Evolutionary conservation across 2,888 invertebrate species (phyloP), one percentile per base, ranked within the genome.

Genomic region (Isoperla grammatica): DNA sequence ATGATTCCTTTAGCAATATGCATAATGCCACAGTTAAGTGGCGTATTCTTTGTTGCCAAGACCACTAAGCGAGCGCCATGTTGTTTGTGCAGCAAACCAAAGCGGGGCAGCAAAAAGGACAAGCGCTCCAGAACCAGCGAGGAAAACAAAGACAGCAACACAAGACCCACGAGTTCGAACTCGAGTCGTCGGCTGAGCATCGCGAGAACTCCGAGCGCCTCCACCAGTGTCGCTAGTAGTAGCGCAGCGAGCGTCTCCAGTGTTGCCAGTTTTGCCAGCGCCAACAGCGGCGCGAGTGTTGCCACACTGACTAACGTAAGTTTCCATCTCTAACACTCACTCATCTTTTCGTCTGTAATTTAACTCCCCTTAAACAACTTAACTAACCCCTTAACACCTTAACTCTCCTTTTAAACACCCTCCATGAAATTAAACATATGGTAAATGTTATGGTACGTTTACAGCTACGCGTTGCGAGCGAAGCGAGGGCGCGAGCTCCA

Each of bases 241-340:
- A 46, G 55, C 56, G 53, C 19, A 15, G 53, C 43, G 20, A 59
- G 59, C 43, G 42, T n/a, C 42, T 13, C 43, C 23, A 59, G 59
- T 35, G 50, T 43, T 43, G 54, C 50, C 2, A 29, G 48, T n/a
- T 58, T 56, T 23, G 71, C 79, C 63, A 69, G 72, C 65, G 77
- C 79, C 43, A 79, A 81, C 60, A 79, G 77, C 62, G 17, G 56
- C 3, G 80, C 79, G 53, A 77, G 76, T 67, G 81, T 79, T 61
- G 78, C 79, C 46, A 83, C 83, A 22, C 73, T 84, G 63, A 84
- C 84, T 60, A 83, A 84, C 75, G 84, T 84, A 75, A 79, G 81
- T 78, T 48, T 39, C 9, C 46, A 22, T 55, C 45, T 61, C 50
- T 4, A 50, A 65, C 64, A 64, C 43, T 2, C 45, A 46, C 37